A percentile compares a stretch with the other conserved stretches of the same genome.
These are phyloP conservation scores for Rhogogaster chlorosoma DNA, from an alignment of 2,888 invertebrate species.

Conservation along the genomic window DNA sequence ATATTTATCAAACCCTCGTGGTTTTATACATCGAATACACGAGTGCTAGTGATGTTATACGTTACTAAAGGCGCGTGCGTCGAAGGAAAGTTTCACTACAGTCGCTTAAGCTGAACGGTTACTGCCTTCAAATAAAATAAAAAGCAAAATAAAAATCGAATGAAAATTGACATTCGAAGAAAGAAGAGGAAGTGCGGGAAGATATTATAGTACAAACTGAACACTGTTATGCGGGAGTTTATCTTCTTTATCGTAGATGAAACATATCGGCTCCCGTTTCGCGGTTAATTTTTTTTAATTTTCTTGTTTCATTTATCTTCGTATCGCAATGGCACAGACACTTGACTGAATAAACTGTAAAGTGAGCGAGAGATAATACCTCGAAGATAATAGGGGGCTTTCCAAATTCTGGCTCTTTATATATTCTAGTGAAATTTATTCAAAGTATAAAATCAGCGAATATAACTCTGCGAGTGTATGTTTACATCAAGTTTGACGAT, in stretches of 20 bases:
- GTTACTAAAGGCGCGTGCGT: conserved; percentile 31
- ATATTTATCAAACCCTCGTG: background rate
- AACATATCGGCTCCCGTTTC: conserved; percentile 8
- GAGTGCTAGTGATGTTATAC: background rate
- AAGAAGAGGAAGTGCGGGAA: background rate
- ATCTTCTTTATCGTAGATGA: background rate
- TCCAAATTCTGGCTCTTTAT: background rate
- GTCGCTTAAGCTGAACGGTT: background rate
- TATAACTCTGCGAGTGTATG: background rate
- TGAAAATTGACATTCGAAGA: conserved; percentile 3
- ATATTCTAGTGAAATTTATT: background rate
- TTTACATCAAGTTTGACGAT: background rate
- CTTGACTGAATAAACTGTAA: conserved; percentile 37
- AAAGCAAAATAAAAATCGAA: background rate
- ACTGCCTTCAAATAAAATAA: background rate
- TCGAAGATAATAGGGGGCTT: conserved; percentile 2
- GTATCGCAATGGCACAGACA: conserved; percentile 21
- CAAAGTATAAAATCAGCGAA: background rate
- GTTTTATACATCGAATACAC: background rate
- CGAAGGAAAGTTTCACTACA: conserved; percentile 31
- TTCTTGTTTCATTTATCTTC: background rate
- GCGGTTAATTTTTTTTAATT: background rate
- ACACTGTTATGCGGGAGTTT: background rate
- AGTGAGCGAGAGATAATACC: conserved; percentile 11
- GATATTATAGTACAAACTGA: background rate